Evolutionary conservation across 2,113 vertebrate species (phyloP), one percentile per base, ranked within the genome.

Genomic region (Gymnorhina tibicen): DNA sequence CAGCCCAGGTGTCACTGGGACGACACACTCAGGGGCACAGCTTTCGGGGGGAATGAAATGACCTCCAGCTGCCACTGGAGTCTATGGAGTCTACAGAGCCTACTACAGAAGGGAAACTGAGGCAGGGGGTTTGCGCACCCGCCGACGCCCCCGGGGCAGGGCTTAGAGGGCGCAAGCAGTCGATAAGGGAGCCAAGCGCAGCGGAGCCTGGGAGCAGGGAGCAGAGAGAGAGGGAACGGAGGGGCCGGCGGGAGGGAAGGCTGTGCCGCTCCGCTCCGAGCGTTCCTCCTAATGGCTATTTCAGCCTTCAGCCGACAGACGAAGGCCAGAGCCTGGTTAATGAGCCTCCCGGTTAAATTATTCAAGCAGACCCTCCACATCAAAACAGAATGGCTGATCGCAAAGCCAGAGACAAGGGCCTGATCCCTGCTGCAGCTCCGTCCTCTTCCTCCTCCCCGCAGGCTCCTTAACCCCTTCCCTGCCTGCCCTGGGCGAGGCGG

Each of bases 281-380:
- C 32, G 53, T 70, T 95, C 78, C 67, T 70, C 55, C 77, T 94
- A 91, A 97, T 93, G 88, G 95, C 91, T 83, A 49, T 85, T 97
- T 91, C 94, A 97, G 97, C 95, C 93, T 95, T 87, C 96, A 95
- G 91, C 64, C 8, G 16, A 70, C 94, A 95, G 96, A 95, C 16
- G 80, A 96, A 96, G 96, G 95, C 96, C 97, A 97, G 95, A 94
- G 59, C 80, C 76, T 49, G 59, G 55, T 62, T 93, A 93, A 97
- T 91, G 96, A 95, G 70, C 86, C 85, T 94, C 80, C 21, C 70
- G 62, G 94, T 58, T 93, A 89, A 94, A 97, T 93, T 91, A 95
- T 92, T 97, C 83, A 93, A 95, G 82, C 95, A 93, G 95, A 64
- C 72, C 72, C 87, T 85, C 30, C 5, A 7, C 90, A 78, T 85